Conservation (phyloP, 1,140 invertebrate genomes). For the Caenorhabditis inopinata region DNA sequence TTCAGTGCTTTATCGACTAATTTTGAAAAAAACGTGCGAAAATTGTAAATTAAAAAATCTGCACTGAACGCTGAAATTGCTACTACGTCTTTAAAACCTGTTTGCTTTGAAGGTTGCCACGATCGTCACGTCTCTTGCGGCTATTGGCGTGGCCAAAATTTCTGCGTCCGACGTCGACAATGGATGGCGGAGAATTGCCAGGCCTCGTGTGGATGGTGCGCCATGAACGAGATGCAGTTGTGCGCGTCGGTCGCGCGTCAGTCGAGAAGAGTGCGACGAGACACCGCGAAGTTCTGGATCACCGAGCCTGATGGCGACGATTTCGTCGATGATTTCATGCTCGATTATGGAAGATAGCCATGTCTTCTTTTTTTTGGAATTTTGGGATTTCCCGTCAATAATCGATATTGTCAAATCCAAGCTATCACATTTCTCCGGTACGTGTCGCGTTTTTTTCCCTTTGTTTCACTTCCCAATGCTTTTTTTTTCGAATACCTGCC, state of each 20-base stretch:
- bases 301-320: background rate
- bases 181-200: constrained; percentile 54
- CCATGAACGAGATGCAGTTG: constrained; percentile 32
- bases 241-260: constrained; percentile 41
- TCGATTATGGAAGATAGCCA: constrained; percentile 8
- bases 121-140: constrained; percentile 47
- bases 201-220: constrained; percentile 50
- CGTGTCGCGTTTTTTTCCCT: too few relatives aligned
- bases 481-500: background rate
- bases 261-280: background rate
- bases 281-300: constrained; percentile 6
- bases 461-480: background rate
- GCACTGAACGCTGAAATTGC: too few relatives aligned
- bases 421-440: background rate
- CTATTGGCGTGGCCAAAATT: constrained; percentile 47
- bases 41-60: too few relatives aligned
- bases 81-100: too few relatives aligned
- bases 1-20: too few relatives aligned
- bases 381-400: background rate
- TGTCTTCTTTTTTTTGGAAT: background rate
- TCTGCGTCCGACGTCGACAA: constrained; percentile 47
- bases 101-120: constrained; percentile 42
- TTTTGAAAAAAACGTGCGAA: too few relatives aligned
- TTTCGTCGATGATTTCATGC: background rate
- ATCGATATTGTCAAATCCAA: background rate